Base-by-base conservation (phyloP, 2,888 invertebrate genomes). In the Rhamnusium bicolor region DNA sequence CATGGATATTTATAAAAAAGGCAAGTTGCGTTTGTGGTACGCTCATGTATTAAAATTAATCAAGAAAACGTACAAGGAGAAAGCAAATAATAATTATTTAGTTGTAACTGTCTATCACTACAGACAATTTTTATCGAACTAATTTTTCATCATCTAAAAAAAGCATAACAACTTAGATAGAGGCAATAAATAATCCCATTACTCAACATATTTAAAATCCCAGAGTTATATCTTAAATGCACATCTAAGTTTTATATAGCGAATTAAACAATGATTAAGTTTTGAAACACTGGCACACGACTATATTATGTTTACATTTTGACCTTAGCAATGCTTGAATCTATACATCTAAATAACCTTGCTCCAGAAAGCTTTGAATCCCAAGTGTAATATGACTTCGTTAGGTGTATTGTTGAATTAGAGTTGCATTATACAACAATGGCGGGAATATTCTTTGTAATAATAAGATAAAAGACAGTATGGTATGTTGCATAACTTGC, bases 361-460 rank as follows among this genome's bases (percentile, higher is more conserved):
- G 81, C 79, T 81, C 81, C 75, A 81, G 71, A 79, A 79, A 79
- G 72, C 65, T 69, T 24, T 32, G 67, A 69, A 53, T 47, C 69
- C 75, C 72, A 77, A 79, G 77, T 77, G 75, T 78, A 65, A 65
- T 65, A 53, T 29, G 78, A 72, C 76, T 75, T 80, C 78, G 80
- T 80, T 80, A 79, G 77, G 62, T 74, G 74, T 71, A 80, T 80
- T 79, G 80, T 80, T 78, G 67, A 72, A 69, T 77, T 53, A 32
- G 32, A 65, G 32, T 74, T 76, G 75, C 79, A 76, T 79, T 79
- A 77, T 77, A 72, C 73, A 80, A 80, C 80, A 80, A 80, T 80
- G 67, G 74, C 79, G 80, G 76, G 79, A 79, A 77, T 74, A 76
- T 77, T 75, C 74, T 73, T 67, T 56, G 69, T 72, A 63, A 67